phyloP scores from a whole-genome alignment of 2,888 invertebrate genomes.

The Apantesis nais region DNA sequence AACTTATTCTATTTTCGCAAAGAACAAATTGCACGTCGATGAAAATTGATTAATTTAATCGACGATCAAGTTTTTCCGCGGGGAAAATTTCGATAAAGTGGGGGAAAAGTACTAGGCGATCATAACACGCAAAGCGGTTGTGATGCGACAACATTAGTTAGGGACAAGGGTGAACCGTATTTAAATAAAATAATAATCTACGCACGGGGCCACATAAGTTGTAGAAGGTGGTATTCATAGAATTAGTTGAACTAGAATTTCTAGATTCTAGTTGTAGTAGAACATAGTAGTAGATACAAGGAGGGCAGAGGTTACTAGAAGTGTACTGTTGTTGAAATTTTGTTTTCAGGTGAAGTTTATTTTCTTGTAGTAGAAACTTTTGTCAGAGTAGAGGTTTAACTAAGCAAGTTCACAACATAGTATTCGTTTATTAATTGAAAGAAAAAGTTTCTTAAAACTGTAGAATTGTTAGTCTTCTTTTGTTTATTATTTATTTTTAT shows the following conservation, averaged over 20 bases:
- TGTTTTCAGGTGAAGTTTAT: neutral
- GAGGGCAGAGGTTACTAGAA: constrained; percentile 47
- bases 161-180: constrained; percentile 45
- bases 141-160: constrained; percentile 27
- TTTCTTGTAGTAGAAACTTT: neutral
- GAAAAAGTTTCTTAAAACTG: neutral
- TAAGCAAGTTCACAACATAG: neutral
- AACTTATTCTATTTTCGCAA: neutral
- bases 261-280: constrained; percentile 61
- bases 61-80: constrained; percentile 44
- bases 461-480: no score
- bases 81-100: constrained; percentile 75
- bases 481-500: no score
- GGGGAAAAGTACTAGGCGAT: constrained; percentile 72
- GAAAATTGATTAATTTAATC: constrained; percentile 6
- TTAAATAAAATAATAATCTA: constrained; percentile 77
- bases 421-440: neutral
- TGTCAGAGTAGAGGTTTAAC: neutral
- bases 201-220: constrained; percentile 58
- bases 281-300: constrained; percentile 62
- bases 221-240: constrained; percentile 44
- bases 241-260: constrained; percentile 54
- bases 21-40: neutral
- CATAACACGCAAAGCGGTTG: constrained; percentile 48
- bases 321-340: constrained; percentile 6